phyloP scores from a whole-genome alignment of 2,888 invertebrate species.

The Pediacus dermestoides region DNA sequence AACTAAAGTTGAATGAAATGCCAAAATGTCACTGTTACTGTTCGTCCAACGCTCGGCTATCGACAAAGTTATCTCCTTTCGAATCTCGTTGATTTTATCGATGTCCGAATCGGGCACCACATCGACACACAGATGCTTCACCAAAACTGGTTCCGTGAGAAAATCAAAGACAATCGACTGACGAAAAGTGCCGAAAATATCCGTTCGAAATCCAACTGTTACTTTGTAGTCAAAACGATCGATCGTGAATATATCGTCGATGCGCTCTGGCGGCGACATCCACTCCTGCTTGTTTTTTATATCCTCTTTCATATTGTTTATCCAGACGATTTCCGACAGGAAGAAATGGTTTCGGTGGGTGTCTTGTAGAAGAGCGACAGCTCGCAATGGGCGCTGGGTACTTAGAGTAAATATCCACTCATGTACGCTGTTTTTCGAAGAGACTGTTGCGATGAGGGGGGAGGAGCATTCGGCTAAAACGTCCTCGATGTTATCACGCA shows the following conservation, averaged over 20 bases:
- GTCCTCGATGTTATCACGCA: constrained; percentile 59
- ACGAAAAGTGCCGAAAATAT: constrained; percentile 74
- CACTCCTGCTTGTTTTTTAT: constrained; percentile 55
- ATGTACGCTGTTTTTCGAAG: constrained; percentile 59
- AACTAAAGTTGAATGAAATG: constrained; percentile 37
- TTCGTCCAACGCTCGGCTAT: constrained; percentile 58
- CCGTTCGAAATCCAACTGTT: constrained; percentile 49
- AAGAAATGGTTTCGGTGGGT: constrained; percentile 66
- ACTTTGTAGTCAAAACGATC: constrained; percentile 30
- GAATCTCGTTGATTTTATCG: constrained; percentile 61
- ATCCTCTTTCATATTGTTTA: constrained; percentile 31
- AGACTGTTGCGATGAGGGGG: constrained; percentile 59
- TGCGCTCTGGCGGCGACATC: constrained; percentile 41
- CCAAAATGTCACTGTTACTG: constrained; percentile 49
- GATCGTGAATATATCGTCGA: constrained; percentile 29
- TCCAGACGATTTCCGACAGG: constrained; percentile 53
- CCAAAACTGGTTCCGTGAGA: constrained; percentile 60
- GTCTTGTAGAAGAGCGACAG: constrained; percentile 67
- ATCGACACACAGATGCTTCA: constrained; percentile 70
- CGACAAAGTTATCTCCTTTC: constrained; percentile 57
- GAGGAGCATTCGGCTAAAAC: constrained; percentile 59
- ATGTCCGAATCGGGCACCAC: constrained; percentile 67
- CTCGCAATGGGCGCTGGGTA: constrained; percentile 54
- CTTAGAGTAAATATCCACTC: constrained; percentile 61
- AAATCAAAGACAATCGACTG: constrained; percentile 77